Evolutionary conservation across 2,113 vertebrate genomes (phyloP).

Genomic region (Delphinapterus leucas): DNA sequence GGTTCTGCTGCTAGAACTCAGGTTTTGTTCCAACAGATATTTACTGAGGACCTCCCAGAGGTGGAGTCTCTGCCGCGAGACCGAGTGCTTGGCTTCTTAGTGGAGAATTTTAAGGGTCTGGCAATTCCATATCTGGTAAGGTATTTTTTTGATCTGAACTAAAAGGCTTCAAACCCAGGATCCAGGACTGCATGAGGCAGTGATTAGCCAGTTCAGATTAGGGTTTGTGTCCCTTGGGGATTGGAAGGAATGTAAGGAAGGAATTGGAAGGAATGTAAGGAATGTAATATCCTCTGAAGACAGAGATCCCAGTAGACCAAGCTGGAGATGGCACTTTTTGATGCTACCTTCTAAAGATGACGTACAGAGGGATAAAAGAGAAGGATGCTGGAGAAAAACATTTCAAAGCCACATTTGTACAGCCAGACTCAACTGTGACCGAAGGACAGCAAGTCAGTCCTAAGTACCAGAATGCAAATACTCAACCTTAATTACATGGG

Average conservation of each 20-base stretch:
- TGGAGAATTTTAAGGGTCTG: conserved; percentile 93
- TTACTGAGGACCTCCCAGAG: conserved; percentile 97
- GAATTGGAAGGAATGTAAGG: background rate
- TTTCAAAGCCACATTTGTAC: background rate
- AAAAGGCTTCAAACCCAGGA: background rate
- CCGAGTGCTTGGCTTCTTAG: conserved; percentile 92
- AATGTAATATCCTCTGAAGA: background rate
- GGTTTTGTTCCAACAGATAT: conserved; percentile 88
- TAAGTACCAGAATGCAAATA: background rate
- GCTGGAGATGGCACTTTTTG: background rate
- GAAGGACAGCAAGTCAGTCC: background rate
- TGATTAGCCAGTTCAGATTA: background rate
- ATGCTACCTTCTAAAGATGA: background rate
- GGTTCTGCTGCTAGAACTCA: background rate
- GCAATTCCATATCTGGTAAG: conserved; percentile 94
- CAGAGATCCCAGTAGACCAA: background rate
- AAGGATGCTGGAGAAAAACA: background rate
- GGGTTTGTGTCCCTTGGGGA: background rate
- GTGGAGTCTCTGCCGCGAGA: conserved; percentile 94
- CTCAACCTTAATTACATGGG: background rate
- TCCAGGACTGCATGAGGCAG: background rate
- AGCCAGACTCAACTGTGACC: background rate
- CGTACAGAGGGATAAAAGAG: background rate
- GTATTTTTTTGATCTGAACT: background rate
- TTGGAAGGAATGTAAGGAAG: background rate